Evolutionary conservation across 1,140 invertebrate species (phyloP).

Genomic region (Achroia grisella): DNA sequence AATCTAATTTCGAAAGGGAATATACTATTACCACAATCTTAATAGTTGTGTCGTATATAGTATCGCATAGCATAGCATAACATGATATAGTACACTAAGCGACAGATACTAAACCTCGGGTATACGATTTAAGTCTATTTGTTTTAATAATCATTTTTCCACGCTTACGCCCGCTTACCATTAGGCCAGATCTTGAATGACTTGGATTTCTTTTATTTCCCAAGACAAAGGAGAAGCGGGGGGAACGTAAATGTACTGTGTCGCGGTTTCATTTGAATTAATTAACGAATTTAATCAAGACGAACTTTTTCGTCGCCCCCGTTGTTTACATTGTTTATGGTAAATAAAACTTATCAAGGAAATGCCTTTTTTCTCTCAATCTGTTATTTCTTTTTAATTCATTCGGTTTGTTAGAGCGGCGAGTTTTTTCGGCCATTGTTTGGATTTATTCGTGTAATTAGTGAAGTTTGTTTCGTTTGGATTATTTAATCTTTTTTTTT

Average conservation of each 20-base stretch:
- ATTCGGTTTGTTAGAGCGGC: conserved; percentile 34
- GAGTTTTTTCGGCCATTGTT: conserved; percentile 44
- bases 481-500: conserved; percentile 56
- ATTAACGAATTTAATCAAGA: conserved; percentile 67
- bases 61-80: too few relatives aligned
- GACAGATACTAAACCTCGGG: too few relatives aligned
- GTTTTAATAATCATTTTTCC: too few relatives aligned
- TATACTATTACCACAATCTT: too few relatives aligned
- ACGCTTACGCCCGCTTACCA: not conserved
- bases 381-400: conserved; percentile 60
- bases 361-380: conserved; percentile 59
- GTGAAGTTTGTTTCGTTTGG: conserved; percentile 59
- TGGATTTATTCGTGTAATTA: conserved; percentile 69
- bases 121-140: too few relatives aligned
- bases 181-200: conserved; percentile 30
- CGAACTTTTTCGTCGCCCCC: conserved; percentile 52
- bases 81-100: too few relatives aligned
- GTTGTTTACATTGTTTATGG: conserved; percentile 62
- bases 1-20: too few relatives aligned
- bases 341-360: conserved; percentile 71
- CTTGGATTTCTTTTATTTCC: conserved; percentile 42
- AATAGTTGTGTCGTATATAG: too few relatives aligned
- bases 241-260: conserved; percentile 58
- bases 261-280: conserved; percentile 70
- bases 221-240: conserved; percentile 37